phyloP scores from a whole-genome alignment of 2,888 invertebrate genomes.

The Colostygia pectinataria region DNA sequence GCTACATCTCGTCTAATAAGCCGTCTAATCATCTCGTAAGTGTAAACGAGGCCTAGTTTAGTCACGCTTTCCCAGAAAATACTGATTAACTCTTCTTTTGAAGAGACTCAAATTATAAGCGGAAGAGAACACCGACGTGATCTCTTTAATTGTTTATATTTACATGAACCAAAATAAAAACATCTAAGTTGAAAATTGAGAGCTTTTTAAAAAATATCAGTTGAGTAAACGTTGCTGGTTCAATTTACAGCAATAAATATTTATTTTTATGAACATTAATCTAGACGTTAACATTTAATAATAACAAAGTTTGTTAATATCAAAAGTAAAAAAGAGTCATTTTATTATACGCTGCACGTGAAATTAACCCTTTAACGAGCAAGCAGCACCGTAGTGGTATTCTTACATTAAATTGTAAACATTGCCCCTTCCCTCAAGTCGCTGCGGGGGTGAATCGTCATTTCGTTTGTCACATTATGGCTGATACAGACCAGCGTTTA shows the following conservation, averaged over 20 bases:
- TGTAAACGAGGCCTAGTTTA: no score
- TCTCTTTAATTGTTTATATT: no score
- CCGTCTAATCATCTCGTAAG: no score
- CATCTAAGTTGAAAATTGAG: no score
- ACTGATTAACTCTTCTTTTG: no score
- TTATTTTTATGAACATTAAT: not conserved
- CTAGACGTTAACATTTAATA: conserved; percentile 47
- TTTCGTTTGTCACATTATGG: conserved; percentile 65
- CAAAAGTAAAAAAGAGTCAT: conserved; percentile 62
- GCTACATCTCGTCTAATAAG: no score
- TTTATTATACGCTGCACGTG: conserved; percentile 56
- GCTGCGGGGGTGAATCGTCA: conserved; percentile 65
- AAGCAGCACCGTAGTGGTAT: conserved; percentile 50
- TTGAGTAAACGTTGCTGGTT: no score
- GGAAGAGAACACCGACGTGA: no score
- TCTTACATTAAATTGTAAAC: conserved; percentile 81
- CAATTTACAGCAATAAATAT: not conserved
- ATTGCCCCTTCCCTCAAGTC: conserved; percentile 66
- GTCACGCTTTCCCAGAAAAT: no score
- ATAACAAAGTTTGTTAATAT: conserved; percentile 64
- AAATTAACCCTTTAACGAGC: conserved; percentile 72
- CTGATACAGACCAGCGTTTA: conserved; percentile 49
- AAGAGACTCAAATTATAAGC: no score
- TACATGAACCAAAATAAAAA: no score
- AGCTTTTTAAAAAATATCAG: no score